Evolutionary conservation across 2,113 vertebrate species (phyloP).

Genomic region (Centrocercus urophasianus): DNA sequence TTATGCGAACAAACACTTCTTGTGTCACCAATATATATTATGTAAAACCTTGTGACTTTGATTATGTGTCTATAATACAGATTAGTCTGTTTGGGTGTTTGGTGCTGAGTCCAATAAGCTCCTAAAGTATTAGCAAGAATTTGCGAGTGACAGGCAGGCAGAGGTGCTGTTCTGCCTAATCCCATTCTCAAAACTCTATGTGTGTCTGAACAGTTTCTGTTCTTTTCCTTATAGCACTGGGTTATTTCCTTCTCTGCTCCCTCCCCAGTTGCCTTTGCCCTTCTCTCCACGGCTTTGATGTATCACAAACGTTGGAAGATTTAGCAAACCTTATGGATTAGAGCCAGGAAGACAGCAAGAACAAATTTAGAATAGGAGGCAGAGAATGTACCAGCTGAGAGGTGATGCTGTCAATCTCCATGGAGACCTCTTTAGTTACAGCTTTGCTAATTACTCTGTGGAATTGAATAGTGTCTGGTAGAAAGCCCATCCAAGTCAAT

Average conservation of each 20-base stretch:
- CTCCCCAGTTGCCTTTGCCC: conserved; percentile 15
- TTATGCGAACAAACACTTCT: conserved; percentile 64
- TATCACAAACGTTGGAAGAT: conserved; percentile 37
- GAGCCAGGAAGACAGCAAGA: conserved; percentile 47
- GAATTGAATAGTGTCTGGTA: conserved; percentile 8
- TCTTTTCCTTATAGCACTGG: not conserved
- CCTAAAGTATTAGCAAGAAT: conserved; percentile 75
- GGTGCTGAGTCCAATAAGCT: conserved; percentile 77
- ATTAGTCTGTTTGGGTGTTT: conserved; percentile 78
- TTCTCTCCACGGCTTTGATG: conserved; percentile 24
- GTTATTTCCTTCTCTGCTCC: conserved; percentile 21
- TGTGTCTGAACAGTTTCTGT: conserved; percentile 46
- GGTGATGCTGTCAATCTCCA: conserved; percentile 68
- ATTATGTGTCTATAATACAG: conserved; percentile 75
- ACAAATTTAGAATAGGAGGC: conserved; percentile 55
- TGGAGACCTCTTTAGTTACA: conserved; percentile 61
- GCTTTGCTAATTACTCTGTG: conserved; percentile 49
- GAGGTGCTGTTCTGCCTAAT: conserved; percentile 72
- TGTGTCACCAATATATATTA: conserved; percentile 74
- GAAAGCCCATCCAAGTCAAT: conserved; percentile 27
- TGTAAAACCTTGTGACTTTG: conserved; percentile 78
- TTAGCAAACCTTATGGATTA: conserved; percentile 29
- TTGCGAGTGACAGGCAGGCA: conserved; percentile 75
- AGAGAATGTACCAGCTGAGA: conserved; percentile 62
- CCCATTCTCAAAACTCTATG: conserved; percentile 36